Percentiles rank a stretch among this genome's conserved stretches.
Evolutionary conservation across 2,888 invertebrate species (phyloP).

Genomic region (Lysandra coridon): DNA sequence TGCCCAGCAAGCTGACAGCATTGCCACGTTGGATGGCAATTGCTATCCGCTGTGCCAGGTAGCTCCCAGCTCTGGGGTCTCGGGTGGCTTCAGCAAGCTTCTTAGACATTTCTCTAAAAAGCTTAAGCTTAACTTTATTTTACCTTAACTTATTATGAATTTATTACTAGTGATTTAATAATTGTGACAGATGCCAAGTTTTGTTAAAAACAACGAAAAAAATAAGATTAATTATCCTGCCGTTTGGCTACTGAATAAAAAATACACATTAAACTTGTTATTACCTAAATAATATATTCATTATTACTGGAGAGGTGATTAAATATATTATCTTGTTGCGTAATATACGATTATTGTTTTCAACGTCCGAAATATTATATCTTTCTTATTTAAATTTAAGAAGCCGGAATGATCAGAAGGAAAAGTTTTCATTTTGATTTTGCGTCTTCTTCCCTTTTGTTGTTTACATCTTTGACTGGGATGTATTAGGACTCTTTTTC

Average conservation of each 20-base stretch:
- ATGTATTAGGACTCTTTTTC: too few species aligned
- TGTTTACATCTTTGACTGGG: too few species aligned
- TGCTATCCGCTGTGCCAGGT: too few species aligned
- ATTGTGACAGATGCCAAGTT: constrained; percentile 8
- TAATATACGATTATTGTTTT: constrained; percentile 3
- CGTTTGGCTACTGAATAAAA: constrained; percentile 6
- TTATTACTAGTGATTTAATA: neutral
- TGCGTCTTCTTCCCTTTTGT: too few species aligned
- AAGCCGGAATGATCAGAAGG: neutral
- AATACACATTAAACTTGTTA: neutral
- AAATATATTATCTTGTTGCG: constrained; percentile 19
- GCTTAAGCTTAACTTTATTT: too few species aligned
- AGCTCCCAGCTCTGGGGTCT: too few species aligned
- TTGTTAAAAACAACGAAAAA: neutral
- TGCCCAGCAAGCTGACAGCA: too few species aligned
- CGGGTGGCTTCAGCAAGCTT: too few species aligned
- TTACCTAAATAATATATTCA: neutral
- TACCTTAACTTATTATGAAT: neutral
- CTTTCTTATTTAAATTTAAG: neutral
- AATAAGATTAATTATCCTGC: neutral
- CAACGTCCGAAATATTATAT: neutral
- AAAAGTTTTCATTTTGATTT: neutral
- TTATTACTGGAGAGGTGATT: constrained; percentile 59
- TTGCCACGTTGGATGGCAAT: too few species aligned
- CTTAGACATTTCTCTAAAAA: too few species aligned